A percentile compares a stretch with the other conserved stretches of the same genome.
Evolutionary conservation across 2,888 invertebrate species (phyloP).

Genomic region (Napeogenes inachia): DNA sequence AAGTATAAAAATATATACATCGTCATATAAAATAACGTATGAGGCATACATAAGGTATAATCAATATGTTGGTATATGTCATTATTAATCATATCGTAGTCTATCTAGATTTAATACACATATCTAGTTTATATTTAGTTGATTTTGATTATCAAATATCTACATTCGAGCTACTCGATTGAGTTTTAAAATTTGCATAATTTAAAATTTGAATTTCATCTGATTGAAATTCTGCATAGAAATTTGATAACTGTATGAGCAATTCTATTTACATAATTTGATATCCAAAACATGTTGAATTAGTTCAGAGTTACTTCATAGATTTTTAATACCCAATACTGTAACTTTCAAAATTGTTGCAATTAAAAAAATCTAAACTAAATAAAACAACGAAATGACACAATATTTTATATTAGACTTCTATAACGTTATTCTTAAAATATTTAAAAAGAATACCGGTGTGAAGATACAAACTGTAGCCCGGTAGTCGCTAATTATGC

Average conservation of each 20-base stretch:
- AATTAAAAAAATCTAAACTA: no score
- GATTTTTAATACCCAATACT: neutral
- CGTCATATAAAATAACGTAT: no score
- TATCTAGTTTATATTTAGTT: neutral
- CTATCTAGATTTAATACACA: no score
- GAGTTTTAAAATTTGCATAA: constrained; percentile 25
- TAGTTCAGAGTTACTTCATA: constrained; percentile 1
- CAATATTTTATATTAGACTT: no score
- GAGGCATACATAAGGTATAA: no score
- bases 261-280: constrained; percentile 21
- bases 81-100: no score
- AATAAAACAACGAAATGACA: no score
- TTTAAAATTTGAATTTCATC: constrained; percentile 22
- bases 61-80: no score
- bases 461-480: constrained; percentile 43
- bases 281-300: constrained; percentile 1
- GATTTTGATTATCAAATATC: neutral
- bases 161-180: constrained; percentile 16
- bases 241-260: constrained; percentile 17
- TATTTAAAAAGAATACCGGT: constrained; percentile 7
- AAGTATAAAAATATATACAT: no score
- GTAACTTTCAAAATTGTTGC: no score
- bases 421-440: neutral
- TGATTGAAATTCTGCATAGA: constrained; percentile 25
- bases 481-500: constrained; percentile 70